These are phyloP conservation scores for Laticauda laticaudata DNA, from an alignment of 2,113 vertebrate species.

Conservation along the genomic window DNA sequence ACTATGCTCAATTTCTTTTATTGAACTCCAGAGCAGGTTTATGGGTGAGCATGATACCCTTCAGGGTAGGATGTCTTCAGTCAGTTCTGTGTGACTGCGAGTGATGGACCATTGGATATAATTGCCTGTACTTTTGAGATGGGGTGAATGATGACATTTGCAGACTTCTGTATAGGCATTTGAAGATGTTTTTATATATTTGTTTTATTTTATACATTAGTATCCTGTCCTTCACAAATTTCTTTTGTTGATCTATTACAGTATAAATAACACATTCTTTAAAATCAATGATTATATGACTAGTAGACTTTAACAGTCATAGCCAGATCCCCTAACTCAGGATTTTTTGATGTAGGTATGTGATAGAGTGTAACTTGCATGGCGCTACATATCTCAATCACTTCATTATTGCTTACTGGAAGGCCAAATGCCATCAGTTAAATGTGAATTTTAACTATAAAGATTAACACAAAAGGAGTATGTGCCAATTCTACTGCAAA, in stretches of 20 bases:
- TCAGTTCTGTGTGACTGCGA: not conserved
- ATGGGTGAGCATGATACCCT: not conserved
- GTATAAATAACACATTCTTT: not conserved
- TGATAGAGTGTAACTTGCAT: not conserved
- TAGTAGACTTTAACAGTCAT: not conserved
- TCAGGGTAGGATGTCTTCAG: not conserved
- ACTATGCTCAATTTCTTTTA: not conserved
- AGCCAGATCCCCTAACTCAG: not conserved
- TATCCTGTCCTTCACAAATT: not conserved
- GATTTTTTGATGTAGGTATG: not conserved
- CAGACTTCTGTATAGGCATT: not conserved
- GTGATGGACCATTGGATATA: not conserved
- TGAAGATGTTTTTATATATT: not conserved
- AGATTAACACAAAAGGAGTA: not conserved
- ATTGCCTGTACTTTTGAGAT: not conserved
- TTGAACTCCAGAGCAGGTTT: too few relatives aligned
- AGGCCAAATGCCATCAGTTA: not conserved
- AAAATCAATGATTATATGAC: too few relatives aligned
- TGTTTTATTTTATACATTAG: not conserved
- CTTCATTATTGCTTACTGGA: not conserved
- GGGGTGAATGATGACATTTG: not conserved
- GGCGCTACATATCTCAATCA: not conserved
- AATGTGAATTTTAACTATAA: not conserved
- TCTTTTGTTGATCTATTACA: not conserved
- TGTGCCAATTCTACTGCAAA: not conserved